Evolutionary conservation across 1,140 invertebrate genomes (phyloP), one percentile per base, ranked within the genome.

Genomic region (Mactra quadrangularis): DNA sequence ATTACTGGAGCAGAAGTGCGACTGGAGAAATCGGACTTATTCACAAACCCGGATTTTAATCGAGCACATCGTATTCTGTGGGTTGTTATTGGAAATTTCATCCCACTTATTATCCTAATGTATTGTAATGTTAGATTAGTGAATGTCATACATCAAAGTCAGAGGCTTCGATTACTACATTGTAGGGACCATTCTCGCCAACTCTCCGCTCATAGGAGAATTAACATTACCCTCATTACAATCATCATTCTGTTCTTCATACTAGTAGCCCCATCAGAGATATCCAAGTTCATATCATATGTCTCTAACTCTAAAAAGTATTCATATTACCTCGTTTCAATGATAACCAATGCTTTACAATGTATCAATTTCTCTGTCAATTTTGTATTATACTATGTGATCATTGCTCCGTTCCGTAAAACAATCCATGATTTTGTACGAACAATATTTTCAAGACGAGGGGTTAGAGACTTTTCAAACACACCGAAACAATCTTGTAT

Each of bases 201-300:
- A 68, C 35, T 86, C 4, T 85, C 86, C 15, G 85, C 87, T 33
- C 87, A 89, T 57, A 55, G 85, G 22, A 31, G 89, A 22, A 89
- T 91, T 0, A 91, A 89, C 31, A 86, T 91, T 13, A 91, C 90
- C 4, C 79, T 91, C 6, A 81, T 91, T 33, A 85, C 88, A 13
- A 91, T 91, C 27, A 89, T 91, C 27, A 85, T 91, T 3, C 82
- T 90, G 29, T 91, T 91, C 75, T 87, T 90, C 60, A 76, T 90
- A 13, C 85, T 91, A 0, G 90, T 91, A 0, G 90, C 90, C 0
- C 90, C 90, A 0, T 90, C 88, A 22, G 90, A 91, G 77, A 86
- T 90, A 22, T 82, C 87, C 13, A 90, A 91, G 66, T 89, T 88
- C 50, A 82, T 90, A 13, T 86, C 86, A 13, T 83, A 86, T 6